phyloP scores from a whole-genome alignment of 2,113 vertebrate species.

The Bostrychus sinensis region DNA sequence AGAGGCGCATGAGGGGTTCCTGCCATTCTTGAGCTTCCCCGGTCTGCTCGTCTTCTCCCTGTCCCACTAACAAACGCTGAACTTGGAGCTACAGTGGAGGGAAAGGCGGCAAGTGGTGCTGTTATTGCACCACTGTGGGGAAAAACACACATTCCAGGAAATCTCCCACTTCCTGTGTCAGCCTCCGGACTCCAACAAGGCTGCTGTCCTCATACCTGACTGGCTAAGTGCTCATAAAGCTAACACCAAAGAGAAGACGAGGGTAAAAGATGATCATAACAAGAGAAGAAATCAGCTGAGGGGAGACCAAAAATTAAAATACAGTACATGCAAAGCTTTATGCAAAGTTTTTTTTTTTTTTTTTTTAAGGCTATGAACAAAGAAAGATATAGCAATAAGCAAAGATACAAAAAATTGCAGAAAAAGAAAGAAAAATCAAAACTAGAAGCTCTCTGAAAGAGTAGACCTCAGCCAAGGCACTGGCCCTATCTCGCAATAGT shows the following conservation, averaged over 20 bases:
- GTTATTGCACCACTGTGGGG: constrained; percentile 79
- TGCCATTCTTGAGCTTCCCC: constrained; percentile 38
- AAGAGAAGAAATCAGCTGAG: background rate
- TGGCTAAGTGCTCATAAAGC: constrained; percentile 36
- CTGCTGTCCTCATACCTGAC: constrained; percentile 74
- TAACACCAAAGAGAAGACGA: constrained; percentile 11
- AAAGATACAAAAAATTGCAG: background rate
- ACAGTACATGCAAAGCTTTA: no score
- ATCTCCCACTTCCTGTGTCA: constrained; percentile 83
- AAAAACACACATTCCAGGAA: constrained; percentile 84
- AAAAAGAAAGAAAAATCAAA: background rate
- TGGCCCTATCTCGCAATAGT: no score
- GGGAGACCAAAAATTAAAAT: background rate
- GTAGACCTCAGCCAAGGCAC: background rate
- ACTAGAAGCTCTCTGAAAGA: background rate
- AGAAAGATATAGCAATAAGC: no score
- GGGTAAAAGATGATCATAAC: background rate
- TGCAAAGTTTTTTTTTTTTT: no score
- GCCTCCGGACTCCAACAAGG: constrained; percentile 66
- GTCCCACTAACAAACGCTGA: constrained; percentile 22
- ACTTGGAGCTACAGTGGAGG: constrained; percentile 46
- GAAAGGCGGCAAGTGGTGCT: constrained; percentile 69
- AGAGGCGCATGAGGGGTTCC: constrained; percentile 22
- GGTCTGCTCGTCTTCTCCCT: constrained; percentile 32
- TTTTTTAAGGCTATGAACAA: no score